Evolutionary conservation across 1,140 invertebrate species (phyloP).

Genomic region (Drosophila yakuba): DNA sequence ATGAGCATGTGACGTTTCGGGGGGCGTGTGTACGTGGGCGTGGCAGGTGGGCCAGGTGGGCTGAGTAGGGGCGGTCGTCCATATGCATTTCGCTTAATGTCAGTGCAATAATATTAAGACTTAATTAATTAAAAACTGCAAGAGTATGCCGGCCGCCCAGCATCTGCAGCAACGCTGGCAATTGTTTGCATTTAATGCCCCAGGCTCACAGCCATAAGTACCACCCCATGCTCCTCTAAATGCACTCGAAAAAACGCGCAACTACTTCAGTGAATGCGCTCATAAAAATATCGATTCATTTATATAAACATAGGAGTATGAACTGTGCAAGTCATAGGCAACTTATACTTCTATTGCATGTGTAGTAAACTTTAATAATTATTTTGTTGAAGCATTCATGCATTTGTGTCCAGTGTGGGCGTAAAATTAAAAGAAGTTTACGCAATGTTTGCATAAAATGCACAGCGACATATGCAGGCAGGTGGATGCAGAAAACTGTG

Average conservation of each 20-base stretch:
- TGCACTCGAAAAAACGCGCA: constrained; percentile 1
- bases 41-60: constrained; percentile 9
- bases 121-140: constrained; percentile 80
- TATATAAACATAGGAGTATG: background rate
- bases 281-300: background rate
- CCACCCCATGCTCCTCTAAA: background rate
- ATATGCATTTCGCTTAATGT: constrained; percentile 77
- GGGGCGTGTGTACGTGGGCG: constrained; percentile 5
- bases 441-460: constrained; percentile 80
- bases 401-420: constrained; percentile 2
- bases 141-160: constrained; percentile 8
- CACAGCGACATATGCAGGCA: constrained; percentile 68
- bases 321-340: too few species aligned
- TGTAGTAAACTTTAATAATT: background rate
- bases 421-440: constrained; percentile 79
- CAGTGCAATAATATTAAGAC: constrained; percentile 81
- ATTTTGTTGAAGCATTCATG: background rate
- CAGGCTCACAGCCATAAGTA: constrained; percentile 12
- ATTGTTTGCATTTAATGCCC: constrained; percentile 67
- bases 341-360: too few species aligned
- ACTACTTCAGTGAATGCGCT: too few species aligned
- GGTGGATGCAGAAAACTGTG: constrained; percentile 18
- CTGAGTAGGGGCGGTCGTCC: constrained; percentile 26
- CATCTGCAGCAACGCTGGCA: constrained; percentile 25
- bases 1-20: constrained; percentile 51